Conservation (phyloP, 2,888 invertebrate species). For the Calliphora vomitoria region DNA sequence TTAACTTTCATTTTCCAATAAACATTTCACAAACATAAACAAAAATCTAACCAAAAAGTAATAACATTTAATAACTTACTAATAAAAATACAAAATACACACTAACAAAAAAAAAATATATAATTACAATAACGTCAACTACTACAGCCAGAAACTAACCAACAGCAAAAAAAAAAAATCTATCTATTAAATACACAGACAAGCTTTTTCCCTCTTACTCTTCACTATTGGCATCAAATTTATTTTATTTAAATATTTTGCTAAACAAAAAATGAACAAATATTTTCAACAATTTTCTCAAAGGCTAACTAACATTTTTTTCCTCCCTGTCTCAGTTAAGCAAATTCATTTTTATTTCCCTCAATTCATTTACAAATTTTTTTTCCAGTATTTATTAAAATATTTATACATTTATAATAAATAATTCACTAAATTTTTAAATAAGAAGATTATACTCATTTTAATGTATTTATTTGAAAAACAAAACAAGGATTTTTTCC, state of each 20-base stretch:
- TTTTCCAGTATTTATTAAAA: no score
- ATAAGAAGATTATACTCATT: constrained; percentile 5
- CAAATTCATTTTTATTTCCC: background rate
- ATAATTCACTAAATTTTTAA: constrained; percentile 11
- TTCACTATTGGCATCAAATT: constrained; percentile 62
- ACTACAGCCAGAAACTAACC: constrained; percentile 8
- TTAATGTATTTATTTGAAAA: constrained; percentile 1
- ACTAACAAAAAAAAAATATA: background rate
- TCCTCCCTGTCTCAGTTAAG: background rate
- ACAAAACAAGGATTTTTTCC: background rate
- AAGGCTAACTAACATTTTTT: constrained; percentile 18
- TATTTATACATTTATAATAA: background rate
- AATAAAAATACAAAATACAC: constrained; percentile 24
- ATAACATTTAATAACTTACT: constrained; percentile 12
- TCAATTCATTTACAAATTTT: background rate
- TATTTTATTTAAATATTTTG: constrained; percentile 70
- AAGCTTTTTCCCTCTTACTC: constrained; percentile 69
- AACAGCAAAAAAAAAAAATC: background rate
- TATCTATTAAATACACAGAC: constrained; percentile 25
- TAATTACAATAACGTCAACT: constrained; percentile 10
- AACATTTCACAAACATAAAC: background rate
- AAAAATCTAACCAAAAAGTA: background rate
- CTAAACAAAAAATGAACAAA: constrained; percentile 57
- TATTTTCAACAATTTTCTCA: constrained; percentile 57
- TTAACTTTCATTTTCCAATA: background rate